Percentiles rank a stretch among this genome's conserved stretches.
Evolutionary conservation across 2,113 vertebrate genomes (phyloP).

Genomic region (Nesoenas mayeri): DNA sequence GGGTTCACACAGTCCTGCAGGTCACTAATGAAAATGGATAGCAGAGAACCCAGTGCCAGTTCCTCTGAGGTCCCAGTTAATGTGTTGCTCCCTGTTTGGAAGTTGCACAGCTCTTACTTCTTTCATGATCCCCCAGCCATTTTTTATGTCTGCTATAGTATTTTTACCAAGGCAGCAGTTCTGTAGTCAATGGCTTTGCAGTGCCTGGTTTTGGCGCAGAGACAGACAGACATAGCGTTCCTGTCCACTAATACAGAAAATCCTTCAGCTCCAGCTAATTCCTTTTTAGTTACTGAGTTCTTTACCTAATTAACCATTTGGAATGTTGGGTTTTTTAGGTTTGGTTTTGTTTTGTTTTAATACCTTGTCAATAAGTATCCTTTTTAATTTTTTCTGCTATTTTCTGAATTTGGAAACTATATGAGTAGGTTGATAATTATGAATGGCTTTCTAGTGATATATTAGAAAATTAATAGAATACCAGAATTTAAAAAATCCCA

Average conservation of each 20-base stretch:
- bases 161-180: not conserved
- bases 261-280: not conserved
- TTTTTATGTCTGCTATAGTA: not conserved
- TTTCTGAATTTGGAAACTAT: not conserved
- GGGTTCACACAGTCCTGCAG: not conserved
- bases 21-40: conserved; percentile 15
- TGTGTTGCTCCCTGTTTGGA: not conserved
- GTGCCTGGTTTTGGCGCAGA: not conserved
- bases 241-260: not conserved
- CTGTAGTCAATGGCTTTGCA: not conserved
- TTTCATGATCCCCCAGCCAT: not conserved
- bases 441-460: not conserved
- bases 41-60: not conserved
- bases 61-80: not conserved
- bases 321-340: not conserved
- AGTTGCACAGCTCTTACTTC: not conserved
- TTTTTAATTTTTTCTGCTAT: not conserved
- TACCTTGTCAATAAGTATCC: not conserved
- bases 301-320: not conserved
- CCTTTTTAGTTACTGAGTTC: not conserved
- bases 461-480: not conserved
- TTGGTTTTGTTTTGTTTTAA: not conserved
- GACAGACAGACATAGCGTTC: not conserved
- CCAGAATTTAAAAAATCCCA: not conserved
- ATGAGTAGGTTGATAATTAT: not conserved